A percentile compares a stretch with the other conserved stretches of the same genome.
phyloP scores from a whole-genome alignment of 2,888 invertebrate species.

The Sinotaia quadrata region DNA sequence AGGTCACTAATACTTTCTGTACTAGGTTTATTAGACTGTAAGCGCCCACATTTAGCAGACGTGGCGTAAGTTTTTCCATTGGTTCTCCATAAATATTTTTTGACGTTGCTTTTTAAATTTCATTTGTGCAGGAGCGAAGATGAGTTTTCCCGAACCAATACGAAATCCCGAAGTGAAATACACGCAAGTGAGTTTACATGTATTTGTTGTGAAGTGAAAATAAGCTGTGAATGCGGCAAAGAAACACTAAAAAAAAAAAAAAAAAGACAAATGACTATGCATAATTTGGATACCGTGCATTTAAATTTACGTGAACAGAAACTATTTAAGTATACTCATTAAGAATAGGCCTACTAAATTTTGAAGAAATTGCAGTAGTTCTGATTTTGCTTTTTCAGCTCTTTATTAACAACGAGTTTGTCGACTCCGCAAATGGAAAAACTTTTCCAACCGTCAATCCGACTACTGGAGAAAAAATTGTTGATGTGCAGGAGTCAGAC shows the following conservation, averaged over 20 bases:
- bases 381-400: constrained; percentile 73
- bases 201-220: not conserved
- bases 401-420: constrained; percentile 98
- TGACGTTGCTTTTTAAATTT: no score
- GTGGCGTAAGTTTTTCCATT: no score
- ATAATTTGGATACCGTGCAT: no score
- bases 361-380: not conserved
- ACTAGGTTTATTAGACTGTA: no score
- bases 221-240: not conserved
- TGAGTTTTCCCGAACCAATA: constrained; percentile 37
- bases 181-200: constrained; percentile 43
- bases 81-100: no score
- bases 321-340: no score
- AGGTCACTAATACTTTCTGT: no score
- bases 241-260: not conserved
- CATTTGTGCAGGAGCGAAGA: no score
- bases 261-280: no score
- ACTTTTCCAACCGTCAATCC: constrained; percentile 91
- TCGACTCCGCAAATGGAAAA: constrained; percentile 87
- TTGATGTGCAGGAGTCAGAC: constrained; percentile 68
- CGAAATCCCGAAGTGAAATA: constrained; percentile 53
- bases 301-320: no score
- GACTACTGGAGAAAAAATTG: constrained; percentile 75
- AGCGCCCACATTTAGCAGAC: no score
- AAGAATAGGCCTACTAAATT: not conserved